These are phyloP conservation scores for Conus betulinus DNA, from an alignment of 1,140 invertebrate genomes.

Conservation along the genomic window DNA sequence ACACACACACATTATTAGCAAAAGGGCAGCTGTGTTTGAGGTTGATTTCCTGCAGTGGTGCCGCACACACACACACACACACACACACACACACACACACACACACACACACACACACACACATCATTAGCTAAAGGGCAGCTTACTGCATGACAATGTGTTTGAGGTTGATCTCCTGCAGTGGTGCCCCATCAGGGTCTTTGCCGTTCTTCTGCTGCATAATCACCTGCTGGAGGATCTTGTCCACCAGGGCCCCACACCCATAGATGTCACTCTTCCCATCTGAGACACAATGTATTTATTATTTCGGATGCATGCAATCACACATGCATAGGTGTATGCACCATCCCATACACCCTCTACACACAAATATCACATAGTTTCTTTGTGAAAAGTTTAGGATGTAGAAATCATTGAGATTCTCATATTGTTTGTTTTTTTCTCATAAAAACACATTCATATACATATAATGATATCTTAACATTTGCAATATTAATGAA, in stretches of 20 bases:
- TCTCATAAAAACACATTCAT: not conserved
- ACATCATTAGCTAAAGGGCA: no score
- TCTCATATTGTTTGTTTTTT: no score
- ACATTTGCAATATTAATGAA: no score
- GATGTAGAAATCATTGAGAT: no score
- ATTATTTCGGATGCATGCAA: no score
- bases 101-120: no score
- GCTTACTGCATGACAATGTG: constrained; percentile 89
- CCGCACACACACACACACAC: no score
- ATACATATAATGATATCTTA: not conserved
- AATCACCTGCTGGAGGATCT: constrained; percentile 96
- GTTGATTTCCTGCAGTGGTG: constrained; percentile 83
- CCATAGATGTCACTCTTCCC: constrained; percentile 84
- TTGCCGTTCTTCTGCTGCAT: constrained; percentile 83
- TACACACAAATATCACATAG: no score
- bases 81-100: no score
- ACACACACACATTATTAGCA: no score
- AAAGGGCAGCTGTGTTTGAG: constrained; percentile 87
- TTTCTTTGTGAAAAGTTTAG: no score
- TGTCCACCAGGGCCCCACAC: constrained; percentile 91
- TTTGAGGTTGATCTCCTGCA: constrained; percentile 93
- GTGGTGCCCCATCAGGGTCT: constrained; percentile 88
- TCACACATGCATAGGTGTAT: not conserved
- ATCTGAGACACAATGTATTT: constrained; percentile 72
- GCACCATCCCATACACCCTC: no score